Evolutionary conservation across 2,888 invertebrate genomes (phyloP), one percentile per base, ranked within the genome.

Genomic region (Zele albiditarsus): DNA sequence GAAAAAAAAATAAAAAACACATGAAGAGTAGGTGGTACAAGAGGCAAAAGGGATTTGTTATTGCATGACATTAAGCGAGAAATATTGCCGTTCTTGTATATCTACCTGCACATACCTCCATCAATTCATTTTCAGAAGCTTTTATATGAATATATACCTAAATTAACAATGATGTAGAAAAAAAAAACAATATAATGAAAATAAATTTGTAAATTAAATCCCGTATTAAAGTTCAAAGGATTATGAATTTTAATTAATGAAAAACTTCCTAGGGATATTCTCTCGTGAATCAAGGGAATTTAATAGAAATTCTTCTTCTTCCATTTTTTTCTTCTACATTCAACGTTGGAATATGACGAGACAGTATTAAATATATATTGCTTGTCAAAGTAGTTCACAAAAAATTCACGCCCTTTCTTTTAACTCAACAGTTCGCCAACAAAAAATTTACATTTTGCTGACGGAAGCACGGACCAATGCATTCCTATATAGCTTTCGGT

Each of bases 401-500:
- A 68, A 67, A 49, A 65, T 57, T 70, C 27, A 57, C 28, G 63
- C 65, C n/a, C 62, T 74, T 74, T 46, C 31, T 27, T 70, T 49
- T 28, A 25, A 63, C 20, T 42, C 27, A 16, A 49, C 53, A 28
- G 53, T 71, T 68, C 31, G 71, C 53, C 27, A 49, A 67, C 62
- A 68, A 53, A 60, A 68, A 75, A 75, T 75, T 71, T 82, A 81
- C 82, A 84, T 84, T 83, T 82, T 80, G 79, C 80, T 82, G 77
- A 78, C 82, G 82, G 82, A 83, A 82, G 82, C 77, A 77, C 80
- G 78, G 79, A 77, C 79, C 79, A 77, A 78, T 82, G 82, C 82
- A 78, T 74, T 75, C 71, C 71, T 38, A 73, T 38, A 73, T 72
- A 74, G 75, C 81, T 82, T 79, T 81, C 81, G 81, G 78, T 75